These are phyloP conservation scores for Lissocephala sabroskyi DNA, from an alignment of 2,888 invertebrate genomes.

Conservation along the genomic window DNA sequence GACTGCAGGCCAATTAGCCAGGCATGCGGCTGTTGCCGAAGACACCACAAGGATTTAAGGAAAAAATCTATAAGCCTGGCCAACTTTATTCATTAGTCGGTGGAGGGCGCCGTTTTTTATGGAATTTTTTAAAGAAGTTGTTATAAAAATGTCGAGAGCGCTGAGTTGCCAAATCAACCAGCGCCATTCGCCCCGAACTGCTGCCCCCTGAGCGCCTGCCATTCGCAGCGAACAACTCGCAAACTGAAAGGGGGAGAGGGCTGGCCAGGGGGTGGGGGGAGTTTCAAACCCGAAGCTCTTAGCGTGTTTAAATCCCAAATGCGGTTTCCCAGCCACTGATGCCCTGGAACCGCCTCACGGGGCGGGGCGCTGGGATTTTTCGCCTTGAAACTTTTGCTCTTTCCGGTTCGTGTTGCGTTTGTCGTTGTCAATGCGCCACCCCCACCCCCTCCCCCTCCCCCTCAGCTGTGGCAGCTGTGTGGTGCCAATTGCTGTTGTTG, in stretches of 20 bases:
- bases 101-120: conserved; percentile 24
- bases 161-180: too few relatives aligned
- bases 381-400: conserved; percentile 48
- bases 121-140: conserved; percentile 58
- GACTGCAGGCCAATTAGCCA: too few relatives aligned
- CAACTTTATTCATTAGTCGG: conserved; percentile 2
- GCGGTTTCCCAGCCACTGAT: conserved; percentile 11
- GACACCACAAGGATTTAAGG: too few relatives aligned
- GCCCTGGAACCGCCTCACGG: too few relatives aligned
- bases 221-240: too few relatives aligned
- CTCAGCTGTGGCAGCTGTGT: conserved; percentile 9
- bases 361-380: neutral
- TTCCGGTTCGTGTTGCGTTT: conserved; percentile 39
- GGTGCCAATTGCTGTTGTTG: conserved; percentile 23
- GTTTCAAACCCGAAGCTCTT: neutral
- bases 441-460: neutral
- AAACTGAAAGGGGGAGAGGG: neutral
- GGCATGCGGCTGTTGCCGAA: too few relatives aligned
- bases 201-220: too few relatives aligned
- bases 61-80: neutral
- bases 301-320: conserved; percentile 25
- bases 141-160: conserved; percentile 62
- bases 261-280: neutral
- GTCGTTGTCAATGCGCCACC: neutral
- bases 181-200: too few relatives aligned